Evolutionary conservation across 1,140 invertebrate genomes (phyloP).

Genomic region (Amyelois transitella): DNA sequence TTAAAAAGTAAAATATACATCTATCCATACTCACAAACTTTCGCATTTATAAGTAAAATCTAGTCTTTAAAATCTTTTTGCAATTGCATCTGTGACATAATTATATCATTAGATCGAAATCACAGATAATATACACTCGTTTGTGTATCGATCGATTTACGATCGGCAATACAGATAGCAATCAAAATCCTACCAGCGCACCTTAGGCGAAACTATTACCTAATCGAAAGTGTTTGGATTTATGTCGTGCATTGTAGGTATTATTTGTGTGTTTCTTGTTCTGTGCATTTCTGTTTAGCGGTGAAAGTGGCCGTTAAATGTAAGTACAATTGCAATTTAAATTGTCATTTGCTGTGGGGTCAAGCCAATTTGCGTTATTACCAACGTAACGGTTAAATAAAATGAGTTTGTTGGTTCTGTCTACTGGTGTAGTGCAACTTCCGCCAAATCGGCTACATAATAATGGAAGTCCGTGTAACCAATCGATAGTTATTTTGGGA

Average conservation of each 20-base stretch:
- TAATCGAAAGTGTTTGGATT: constrained; percentile 3
- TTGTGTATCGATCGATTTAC: neutral
- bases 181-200: neutral
- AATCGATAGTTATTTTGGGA: neutral
- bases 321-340: neutral
- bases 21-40: too few species aligned
- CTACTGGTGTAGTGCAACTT: neutral
- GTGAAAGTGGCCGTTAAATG: neutral
- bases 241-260: neutral
- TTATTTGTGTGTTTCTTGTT: neutral
- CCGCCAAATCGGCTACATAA: neutral
- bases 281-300: neutral
- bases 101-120: neutral
- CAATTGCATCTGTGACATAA: neutral
- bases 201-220: neutral
- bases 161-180: neutral
- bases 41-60: too few species aligned
- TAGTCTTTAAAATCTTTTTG: neutral
- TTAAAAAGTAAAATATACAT: too few species aligned
- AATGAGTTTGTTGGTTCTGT: neutral
- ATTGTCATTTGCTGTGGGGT: neutral
- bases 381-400: neutral
- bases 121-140: neutral
- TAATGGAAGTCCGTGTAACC: neutral
- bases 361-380: neutral